Percentiles rank a stretch among this genome's conserved stretches.
These are phyloP conservation scores for Chaenodraco wilsoni DNA, from an alignment of 2,797 vertebrate species.

Conservation along the genomic window DNA sequence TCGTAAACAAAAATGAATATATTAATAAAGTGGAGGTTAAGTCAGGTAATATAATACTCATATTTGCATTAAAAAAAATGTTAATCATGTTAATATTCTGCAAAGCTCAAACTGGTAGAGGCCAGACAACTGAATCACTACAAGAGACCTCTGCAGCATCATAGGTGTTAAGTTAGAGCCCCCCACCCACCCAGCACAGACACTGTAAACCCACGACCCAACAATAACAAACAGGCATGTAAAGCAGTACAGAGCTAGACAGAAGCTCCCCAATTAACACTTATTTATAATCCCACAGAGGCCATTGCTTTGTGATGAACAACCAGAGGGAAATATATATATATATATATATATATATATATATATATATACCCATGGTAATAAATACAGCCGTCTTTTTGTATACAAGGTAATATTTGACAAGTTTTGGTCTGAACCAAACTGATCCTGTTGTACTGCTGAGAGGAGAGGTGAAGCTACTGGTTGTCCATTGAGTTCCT, in stretches of 20 bases:
- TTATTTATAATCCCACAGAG: conserved; percentile 29
- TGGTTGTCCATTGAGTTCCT: conserved; percentile 40
- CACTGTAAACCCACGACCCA: conserved; percentile 43
- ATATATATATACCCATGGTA: not conserved
- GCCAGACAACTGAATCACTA: conserved; percentile 20
- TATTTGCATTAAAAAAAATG: not conserved
- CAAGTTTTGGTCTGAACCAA: conserved; percentile 20
- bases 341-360: not conserved
- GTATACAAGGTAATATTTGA: conserved; percentile 34
- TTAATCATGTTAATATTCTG: conserved; percentile 10
- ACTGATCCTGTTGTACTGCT: conserved; percentile 19
- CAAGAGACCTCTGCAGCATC: conserved; percentile 24
- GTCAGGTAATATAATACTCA: conserved; percentile 41
- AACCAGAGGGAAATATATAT: conserved; percentile 14
- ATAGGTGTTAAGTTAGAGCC: conserved; percentile 16
- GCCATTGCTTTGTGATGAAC: conserved; percentile 35
- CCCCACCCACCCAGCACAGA: conserved; percentile 8
- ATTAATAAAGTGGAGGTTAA: conserved; percentile 58
- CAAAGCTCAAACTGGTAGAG: conserved; percentile 22
- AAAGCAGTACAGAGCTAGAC: conserved; percentile 41
- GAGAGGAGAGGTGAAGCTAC: conserved; percentile 22
- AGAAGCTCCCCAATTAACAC: conserved; percentile 39
- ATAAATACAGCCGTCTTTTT: conserved; percentile 19
- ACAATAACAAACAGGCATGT: conserved; percentile 36
- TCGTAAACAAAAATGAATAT: conserved; percentile 46